These are phyloP conservation scores for Anser brachyrhynchus DNA, from an alignment of 2,113 vertebrate genomes.

Conservation along the genomic window DNA sequence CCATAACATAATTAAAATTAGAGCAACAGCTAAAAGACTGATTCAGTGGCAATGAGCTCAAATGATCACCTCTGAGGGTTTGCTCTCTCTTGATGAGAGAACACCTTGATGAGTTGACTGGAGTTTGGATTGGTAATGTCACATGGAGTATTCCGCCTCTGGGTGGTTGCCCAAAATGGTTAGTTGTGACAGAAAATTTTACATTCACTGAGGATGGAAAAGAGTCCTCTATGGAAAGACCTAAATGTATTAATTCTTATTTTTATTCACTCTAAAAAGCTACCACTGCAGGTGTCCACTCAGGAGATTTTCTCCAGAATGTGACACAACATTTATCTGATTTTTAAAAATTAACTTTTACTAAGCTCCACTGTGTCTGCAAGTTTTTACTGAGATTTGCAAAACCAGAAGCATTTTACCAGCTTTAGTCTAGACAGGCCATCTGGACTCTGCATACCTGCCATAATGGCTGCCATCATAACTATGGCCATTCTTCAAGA, in stretches of 20 bases:
- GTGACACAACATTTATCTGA: background rate
- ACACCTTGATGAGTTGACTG: background rate
- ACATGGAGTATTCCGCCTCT: background rate
- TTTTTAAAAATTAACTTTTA: background rate
- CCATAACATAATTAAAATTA: background rate
- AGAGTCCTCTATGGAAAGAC: background rate
- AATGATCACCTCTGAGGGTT: background rate
- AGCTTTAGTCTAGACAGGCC: background rate
- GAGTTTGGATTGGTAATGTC: background rate
- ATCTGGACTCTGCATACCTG: background rate
- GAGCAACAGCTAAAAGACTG: background rate
- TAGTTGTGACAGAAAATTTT: background rate
- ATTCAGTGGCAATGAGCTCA: background rate
- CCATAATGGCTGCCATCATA: background rate
- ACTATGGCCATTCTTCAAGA: background rate
- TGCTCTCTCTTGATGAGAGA: background rate
- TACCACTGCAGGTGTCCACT: background rate
- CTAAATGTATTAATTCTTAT: background rate
- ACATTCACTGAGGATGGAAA: background rate
- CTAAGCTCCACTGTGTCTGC: background rate
- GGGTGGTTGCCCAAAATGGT: background rate
- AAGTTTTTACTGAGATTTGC: background rate
- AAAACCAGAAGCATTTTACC: background rate
- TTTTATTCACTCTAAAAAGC: background rate
- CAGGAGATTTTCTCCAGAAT: background rate